Conservation (phyloP, 2,113 vertebrate species). For the Ammodytes dubius region DNA sequence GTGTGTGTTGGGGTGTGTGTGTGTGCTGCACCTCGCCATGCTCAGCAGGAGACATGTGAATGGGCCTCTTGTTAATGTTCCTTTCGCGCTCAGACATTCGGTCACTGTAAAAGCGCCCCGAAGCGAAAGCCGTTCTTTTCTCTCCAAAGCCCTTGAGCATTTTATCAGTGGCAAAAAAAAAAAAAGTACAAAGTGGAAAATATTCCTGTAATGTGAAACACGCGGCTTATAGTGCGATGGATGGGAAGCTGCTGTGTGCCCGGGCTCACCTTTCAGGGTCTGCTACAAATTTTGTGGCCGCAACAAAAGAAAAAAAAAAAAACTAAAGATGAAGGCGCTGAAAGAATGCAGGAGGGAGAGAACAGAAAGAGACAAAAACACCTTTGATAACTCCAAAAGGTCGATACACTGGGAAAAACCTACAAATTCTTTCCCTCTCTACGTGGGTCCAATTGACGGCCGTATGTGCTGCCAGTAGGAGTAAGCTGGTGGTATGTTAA, state of each 20-base stretch:
- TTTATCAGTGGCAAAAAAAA: conserved; percentile 80
- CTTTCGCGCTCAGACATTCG: conserved; percentile 69
- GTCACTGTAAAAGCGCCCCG: conserved; percentile 66
- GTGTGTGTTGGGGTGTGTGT: too few species aligned
- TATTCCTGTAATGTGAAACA: conserved; percentile 85
- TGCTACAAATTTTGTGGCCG: conserved; percentile 65
- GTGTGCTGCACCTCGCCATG: conserved; percentile 28
- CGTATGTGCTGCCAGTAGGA: conserved; percentile 58
- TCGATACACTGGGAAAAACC: conserved; percentile 67
- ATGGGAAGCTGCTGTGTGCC: conserved; percentile 53
- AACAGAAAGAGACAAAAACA: conserved; percentile 70
- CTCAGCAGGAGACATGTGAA: conserved; percentile 71
- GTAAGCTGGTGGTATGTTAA: conserved; percentile 78
- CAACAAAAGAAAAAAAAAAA: conserved; percentile 65
- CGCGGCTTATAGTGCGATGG: conserved; percentile 49
- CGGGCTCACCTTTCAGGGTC: conserved; percentile 69
- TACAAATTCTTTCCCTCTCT: conserved; percentile 61
- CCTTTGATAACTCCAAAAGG: conserved; percentile 66
- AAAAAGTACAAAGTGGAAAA: conserved; percentile 79
- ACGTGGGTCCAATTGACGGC: conserved; percentile 65
- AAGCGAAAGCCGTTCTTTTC: conserved; percentile 56
- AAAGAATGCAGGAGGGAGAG: conserved; percentile 62
- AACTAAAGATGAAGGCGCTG: conserved; percentile 54
- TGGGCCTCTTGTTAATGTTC: conserved; percentile 78
- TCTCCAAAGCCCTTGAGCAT: conserved; percentile 63